Evolutionary conservation across 2,797 vertebrate species (phyloP), one percentile per base, ranked within the genome.

Genomic region (Premnoplex brunnescens): DNA sequence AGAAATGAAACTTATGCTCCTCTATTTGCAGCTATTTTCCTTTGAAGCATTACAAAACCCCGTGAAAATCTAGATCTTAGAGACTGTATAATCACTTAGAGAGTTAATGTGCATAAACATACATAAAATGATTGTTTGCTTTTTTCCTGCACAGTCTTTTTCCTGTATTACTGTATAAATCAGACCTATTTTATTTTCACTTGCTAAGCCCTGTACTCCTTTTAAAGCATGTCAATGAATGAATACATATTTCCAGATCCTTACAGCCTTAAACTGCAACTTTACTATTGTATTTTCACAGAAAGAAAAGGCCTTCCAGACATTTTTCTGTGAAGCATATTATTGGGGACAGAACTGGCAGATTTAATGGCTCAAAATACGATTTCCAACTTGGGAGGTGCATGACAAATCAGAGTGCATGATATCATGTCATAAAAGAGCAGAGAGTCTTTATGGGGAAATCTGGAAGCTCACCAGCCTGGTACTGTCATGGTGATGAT

Each of bases 71-170:
- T 89, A 71, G 62, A 90, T 56, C 63, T 60, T 85, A 67, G 74
- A 91, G 88, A 79, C 77, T 71, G 48, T 39, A 79, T 90, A 93
- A 94, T 91, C 85, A 90, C 77, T 93, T 90, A 91, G 73, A 85
- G 93, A 90, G 83, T 90, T 93, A 91, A 92, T 76, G 76, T 91
- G 80, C 94, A 92, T 84, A 95, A 94, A 86, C 76, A 69, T 49
- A 84, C 46, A 89, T 72, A 94, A 93, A 95, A 96, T 30, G 48
- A 62, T 69, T 86, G 46, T 73, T 91, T 88, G 82, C 69, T 72
- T 84, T 95, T 92, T 91, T 71, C 36, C 76, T 84, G 59, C 66
- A 69, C 28, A 73, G 55, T 23, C 73, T 82, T 93, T 95, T 92
- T 89, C 67, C 77, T 68, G 39, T 56, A 69, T 63, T 88, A 84